These are phyloP conservation scores for Lepisosteus oculatus DNA, from an alignment of 2,113 vertebrate species.

Conservation along the genomic window DNA sequence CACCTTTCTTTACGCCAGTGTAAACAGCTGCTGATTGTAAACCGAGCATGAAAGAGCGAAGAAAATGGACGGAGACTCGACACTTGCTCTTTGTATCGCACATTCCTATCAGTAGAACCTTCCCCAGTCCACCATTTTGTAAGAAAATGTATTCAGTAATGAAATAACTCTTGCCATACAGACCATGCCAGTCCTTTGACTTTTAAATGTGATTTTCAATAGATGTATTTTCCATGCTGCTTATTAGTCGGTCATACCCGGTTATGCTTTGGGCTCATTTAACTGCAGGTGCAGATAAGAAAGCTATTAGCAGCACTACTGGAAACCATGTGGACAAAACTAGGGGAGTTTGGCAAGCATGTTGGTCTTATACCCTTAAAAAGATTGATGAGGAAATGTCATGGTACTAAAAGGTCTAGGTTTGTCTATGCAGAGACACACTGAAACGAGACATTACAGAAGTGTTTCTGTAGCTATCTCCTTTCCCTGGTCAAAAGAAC, in stretches of 20 bases:
- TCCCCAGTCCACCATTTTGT: no score
- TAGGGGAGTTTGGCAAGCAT: conserved; percentile 39
- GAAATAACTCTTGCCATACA: neutral
- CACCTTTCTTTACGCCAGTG: no score
- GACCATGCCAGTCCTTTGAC: conserved; percentile 2
- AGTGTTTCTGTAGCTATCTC: conserved; percentile 12
- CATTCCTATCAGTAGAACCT: no score
- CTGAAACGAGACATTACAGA: conserved; percentile 3
- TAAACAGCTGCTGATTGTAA: no score
- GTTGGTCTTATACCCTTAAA: conserved; percentile 42
- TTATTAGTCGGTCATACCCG: conserved; percentile 10
- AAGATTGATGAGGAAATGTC: conserved; percentile 49
- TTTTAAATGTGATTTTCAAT: conserved; percentile 4
- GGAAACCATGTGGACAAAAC: conserved; percentile 43
- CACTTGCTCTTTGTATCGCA: no score
- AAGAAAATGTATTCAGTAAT: neutral
- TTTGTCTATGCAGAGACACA: conserved; percentile 32
- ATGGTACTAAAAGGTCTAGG: conserved; percentile 40
- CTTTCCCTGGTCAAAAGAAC: conserved; percentile 23
- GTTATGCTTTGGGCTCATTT: conserved; percentile 45
- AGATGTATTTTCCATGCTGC: conserved; percentile 8
- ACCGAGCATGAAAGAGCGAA: neutral
- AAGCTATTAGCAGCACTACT: conserved; percentile 35
- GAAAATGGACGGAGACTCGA: neutral
- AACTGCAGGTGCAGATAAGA: conserved; percentile 65